Conservation (phyloP, 2,113 vertebrate genomes). For the Capra hircus region DNA sequence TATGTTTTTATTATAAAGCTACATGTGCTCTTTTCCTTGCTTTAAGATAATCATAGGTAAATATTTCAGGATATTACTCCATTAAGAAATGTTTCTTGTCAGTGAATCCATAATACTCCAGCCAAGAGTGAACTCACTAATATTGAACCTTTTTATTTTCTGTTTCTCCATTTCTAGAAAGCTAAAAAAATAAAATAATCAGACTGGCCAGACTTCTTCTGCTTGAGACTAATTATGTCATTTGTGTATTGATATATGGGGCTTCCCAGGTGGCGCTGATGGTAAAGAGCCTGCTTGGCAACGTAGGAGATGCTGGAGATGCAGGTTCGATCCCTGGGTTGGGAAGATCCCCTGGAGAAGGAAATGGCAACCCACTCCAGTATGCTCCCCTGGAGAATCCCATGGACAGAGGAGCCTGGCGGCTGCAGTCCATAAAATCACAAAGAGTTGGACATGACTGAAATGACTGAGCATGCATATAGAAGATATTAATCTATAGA, state of each 20-base stretch:
- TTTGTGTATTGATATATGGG: neutral
- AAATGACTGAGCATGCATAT: neutral
- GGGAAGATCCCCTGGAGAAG: neutral
- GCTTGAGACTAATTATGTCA: neutral
- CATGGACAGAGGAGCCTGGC: neutral
- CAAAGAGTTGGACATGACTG: neutral
- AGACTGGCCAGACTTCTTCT: neutral
- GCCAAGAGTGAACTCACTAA: neutral
- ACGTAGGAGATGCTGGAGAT: neutral
- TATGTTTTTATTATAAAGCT: neutral
- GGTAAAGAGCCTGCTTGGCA: neutral
- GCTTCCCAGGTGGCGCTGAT: neutral
- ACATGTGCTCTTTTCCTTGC: neutral
- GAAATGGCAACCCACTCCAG: neutral
- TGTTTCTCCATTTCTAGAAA: neutral
- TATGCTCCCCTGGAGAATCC: neutral
- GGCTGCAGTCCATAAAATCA: neutral
- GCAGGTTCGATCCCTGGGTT: neutral
- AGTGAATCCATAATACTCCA: neutral
- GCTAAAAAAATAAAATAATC: neutral
- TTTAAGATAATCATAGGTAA: neutral
- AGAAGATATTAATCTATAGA: neutral
- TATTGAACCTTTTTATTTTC: neutral
- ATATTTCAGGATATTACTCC: neutral
- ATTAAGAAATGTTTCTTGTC: neutral